Evolutionary conservation across 2,797 vertebrate species (phyloP).

Genomic region (Clarias pachynema): DNA sequence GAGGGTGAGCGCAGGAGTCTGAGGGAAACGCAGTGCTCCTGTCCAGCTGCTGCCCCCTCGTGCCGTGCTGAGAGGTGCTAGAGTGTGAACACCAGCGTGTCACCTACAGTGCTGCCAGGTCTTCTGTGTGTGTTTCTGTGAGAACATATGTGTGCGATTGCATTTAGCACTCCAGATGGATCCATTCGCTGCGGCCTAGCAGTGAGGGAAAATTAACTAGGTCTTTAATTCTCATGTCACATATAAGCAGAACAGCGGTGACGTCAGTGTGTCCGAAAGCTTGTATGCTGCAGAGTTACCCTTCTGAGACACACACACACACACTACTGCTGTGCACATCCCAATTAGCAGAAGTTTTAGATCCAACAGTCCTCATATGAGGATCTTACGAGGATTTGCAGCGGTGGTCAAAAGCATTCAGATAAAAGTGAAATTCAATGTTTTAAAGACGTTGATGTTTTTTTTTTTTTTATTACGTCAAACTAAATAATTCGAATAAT

Average conservation of each 20-base stretch:
- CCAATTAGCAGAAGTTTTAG: too few relatives aligned
- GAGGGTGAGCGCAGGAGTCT: neutral
- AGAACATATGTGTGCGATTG: neutral
- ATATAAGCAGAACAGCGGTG: neutral
- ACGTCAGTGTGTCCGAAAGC: neutral
- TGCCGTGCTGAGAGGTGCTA: conserved; percentile 19
- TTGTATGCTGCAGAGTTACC: too few relatives aligned
- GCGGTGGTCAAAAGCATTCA: too few relatives aligned
- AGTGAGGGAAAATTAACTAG: neutral
- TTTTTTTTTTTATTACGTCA: too few relatives aligned
- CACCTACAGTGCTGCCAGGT: conserved; percentile 6
- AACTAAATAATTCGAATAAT: too few relatives aligned
- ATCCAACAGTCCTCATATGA: too few relatives aligned
- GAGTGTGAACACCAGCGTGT: conserved; percentile 2
- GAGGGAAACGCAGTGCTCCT: neutral
- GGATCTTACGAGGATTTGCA: too few relatives aligned
- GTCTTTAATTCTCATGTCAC: neutral
- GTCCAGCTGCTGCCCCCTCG: conserved; percentile 35
- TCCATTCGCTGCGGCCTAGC: neutral
- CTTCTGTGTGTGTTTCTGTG: neutral
- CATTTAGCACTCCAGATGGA: conserved; percentile 10
- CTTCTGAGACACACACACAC: too few relatives aligned
- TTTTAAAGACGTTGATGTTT: too few relatives aligned
- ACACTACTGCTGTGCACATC: too few relatives aligned
- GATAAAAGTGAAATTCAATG: too few relatives aligned